A percentile compares a stretch with the other conserved stretches of the same genome.
These are phyloP conservation scores for Oncorhynchus clarkii DNA, from an alignment of 2,113 vertebrate species.

Conservation along the genomic window DNA sequence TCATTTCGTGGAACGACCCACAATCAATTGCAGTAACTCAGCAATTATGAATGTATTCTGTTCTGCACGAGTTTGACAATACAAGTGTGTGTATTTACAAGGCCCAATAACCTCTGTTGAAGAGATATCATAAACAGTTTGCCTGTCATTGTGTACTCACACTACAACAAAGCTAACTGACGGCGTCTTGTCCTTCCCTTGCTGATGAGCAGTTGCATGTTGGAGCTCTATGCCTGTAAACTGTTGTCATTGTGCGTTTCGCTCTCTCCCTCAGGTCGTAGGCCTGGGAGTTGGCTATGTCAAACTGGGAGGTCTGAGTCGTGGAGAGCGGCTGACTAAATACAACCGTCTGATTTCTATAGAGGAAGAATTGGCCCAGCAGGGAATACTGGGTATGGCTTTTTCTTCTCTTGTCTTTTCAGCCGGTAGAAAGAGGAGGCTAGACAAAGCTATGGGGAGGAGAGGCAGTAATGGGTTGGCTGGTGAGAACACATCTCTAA, in stretches of 20 bases:
- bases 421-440: constrained; percentile 63
- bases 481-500: constrained; percentile 61
- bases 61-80: background rate
- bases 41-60: background rate
- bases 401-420: constrained; percentile 70
- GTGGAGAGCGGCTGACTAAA: constrained; percentile 86
- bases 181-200: background rate
- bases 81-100: constrained; percentile 4
- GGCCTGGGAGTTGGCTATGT: constrained; percentile 84
- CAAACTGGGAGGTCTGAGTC: constrained; percentile 92
- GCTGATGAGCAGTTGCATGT: background rate
- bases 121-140: constrained; percentile 6
- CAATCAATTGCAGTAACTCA: background rate
- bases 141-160: background rate
- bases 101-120: background rate
- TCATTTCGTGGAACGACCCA: too few relatives aligned
- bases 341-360: constrained; percentile 91
- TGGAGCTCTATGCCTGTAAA: background rate
- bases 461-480: constrained; percentile 67
- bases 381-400: constrained; percentile 83
- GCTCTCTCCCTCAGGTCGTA: constrained; percentile 69
- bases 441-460: constrained; percentile 76
- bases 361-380: constrained; percentile 87
- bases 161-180: background rate
- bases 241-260: background rate